Base-by-base conservation (phyloP, 1,140 invertebrate genomes). In the Acromyrmex echinatior region DNA sequence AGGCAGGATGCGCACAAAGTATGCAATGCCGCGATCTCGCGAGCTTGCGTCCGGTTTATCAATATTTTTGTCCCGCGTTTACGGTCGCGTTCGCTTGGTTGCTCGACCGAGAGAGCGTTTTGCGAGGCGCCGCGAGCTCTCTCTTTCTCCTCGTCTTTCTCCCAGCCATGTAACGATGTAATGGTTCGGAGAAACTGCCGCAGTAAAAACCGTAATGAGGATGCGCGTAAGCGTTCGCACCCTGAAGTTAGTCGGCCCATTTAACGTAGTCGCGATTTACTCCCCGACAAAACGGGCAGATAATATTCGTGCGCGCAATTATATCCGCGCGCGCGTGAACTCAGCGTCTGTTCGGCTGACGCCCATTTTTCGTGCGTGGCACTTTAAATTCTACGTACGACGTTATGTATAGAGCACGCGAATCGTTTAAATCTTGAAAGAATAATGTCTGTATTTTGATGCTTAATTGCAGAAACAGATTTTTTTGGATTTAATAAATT, bases 171-270 rank as follows among this genome's bases (percentile, higher is more conserved):
- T 90, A 85, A 90, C 86, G 80, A 89, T 53, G 39, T 86, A 78
- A 68, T 66, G 45, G 81, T 88, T 91, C 88, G 63, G 21, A 63
- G 88, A 91, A 91, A 90, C 80, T 35, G 70, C 70, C 51, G 79
- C 68, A 87, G 78, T 91, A 92, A 93, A 93, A 87, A 90, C 73
- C 68, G 88, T 90, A 92, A 93, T 85, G 86, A 93, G 90, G 56
- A 88, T 82, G 51, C 66, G 45, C 60, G 80, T 85, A 71, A 91
- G 70, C 86, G 71, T 85, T 90, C 89, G 86, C 88, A 82, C 85
- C 88, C 88, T 81, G 86, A 79, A 89, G 70, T 65, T 73, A 31
- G 65, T 31, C 45, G 76, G 58, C 45, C 56, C 68, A 63, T 77
- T 78, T 87, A 66, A 76, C 25, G 10, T 14, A 58, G 18, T 58